These are phyloP conservation scores for Allacma fusca DNA, from an alignment of 2,888 invertebrate genomes.

Conservation along the genomic window DNA sequence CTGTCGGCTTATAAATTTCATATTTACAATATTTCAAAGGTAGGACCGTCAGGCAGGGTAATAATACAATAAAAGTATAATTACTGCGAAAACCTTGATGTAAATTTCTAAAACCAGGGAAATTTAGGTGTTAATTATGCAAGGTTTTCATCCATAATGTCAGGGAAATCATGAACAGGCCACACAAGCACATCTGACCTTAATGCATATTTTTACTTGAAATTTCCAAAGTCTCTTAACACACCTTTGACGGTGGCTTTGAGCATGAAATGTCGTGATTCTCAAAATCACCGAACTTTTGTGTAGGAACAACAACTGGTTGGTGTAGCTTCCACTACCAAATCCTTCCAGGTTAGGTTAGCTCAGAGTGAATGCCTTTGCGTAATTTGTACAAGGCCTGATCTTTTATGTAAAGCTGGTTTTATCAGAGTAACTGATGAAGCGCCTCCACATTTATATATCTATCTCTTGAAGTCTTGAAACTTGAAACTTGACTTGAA, in stretches of 20 bases:
- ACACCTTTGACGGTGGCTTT: background rate
- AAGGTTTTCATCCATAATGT: background rate
- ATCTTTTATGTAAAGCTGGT: too few relatives aligned
- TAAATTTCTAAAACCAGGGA: background rate
- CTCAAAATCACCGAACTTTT: background rate
- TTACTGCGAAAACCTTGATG: background rate
- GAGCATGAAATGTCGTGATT: constrained; percentile 19
- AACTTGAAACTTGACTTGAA: too few relatives aligned
- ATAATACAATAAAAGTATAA: background rate
- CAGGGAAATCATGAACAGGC: constrained; percentile 27
- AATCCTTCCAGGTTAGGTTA: too few relatives aligned
- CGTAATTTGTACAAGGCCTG: too few relatives aligned
- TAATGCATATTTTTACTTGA: constrained; percentile 38
- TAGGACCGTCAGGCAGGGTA: background rate
- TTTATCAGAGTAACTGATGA: too few relatives aligned
- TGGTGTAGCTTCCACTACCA: background rate
- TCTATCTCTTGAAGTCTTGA: too few relatives aligned
- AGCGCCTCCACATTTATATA: too few relatives aligned
- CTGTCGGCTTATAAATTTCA: too few relatives aligned
- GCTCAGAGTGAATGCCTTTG: too few relatives aligned
- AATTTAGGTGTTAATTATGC: background rate
- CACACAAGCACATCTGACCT: constrained; percentile 45
- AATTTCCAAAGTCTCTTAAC: background rate
- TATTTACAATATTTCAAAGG: too few relatives aligned
- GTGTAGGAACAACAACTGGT: background rate